Percentiles rank a stretch among this genome's conserved stretches.
These are phyloP conservation scores for Nesoenas mayeri DNA, from an alignment of 2,113 vertebrate species.

Conservation along the genomic window DNA sequence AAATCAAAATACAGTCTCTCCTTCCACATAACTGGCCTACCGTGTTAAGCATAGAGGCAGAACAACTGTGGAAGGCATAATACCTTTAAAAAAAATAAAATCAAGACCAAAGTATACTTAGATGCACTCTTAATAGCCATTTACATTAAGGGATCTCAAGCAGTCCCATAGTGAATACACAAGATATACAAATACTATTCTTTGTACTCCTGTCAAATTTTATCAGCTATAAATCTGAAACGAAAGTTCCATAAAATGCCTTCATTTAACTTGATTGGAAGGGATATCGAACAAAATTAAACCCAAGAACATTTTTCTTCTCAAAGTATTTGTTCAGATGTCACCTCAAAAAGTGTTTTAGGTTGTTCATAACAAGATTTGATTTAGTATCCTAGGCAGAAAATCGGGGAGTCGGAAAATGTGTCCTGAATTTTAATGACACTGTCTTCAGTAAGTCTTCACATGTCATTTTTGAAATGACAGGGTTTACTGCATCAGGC, in stretches of 20 bases:
- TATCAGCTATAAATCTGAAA: conserved; percentile 40
- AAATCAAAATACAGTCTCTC: background rate
- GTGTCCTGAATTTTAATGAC: conserved; percentile 59
- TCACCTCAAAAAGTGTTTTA: conserved; percentile 29
- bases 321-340: conserved; percentile 28
- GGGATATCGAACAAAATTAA: conserved; percentile 25
- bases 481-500: background rate
- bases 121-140: background rate
- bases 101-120: background rate
- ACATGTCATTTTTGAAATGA: conserved; percentile 22
- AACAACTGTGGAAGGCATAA: background rate
- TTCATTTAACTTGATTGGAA: conserved; percentile 59
- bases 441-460: background rate
- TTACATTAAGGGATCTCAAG: background rate
- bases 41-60: fast-evolving
- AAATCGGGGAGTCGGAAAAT: background rate
- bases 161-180: background rate
- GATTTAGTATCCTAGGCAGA: conserved; percentile 36
- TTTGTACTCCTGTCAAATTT: conserved; percentile 18
- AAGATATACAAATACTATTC: conserved; percentile 18
- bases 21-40: background rate
- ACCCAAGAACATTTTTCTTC: conserved; percentile 40
- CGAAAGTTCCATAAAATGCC: conserved; percentile 37
- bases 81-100: background rate
- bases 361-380: conserved; percentile 40